Evolutionary conservation across 2,888 invertebrate genomes (phyloP), one percentile per base, ranked within the genome.

Genomic region (Metopia argyrocephala): DNA sequence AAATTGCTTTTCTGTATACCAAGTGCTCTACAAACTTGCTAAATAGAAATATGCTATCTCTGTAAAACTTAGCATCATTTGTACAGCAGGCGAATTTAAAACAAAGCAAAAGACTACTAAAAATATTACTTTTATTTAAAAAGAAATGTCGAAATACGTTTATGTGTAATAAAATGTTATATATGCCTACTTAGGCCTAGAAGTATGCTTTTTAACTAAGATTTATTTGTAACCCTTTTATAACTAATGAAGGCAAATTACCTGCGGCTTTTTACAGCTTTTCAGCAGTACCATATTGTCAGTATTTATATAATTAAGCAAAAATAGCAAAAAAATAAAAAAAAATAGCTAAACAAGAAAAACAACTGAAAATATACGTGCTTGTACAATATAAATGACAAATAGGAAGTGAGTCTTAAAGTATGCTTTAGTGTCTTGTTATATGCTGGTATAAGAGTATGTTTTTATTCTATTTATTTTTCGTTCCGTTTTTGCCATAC

Each of bases 161-260:
- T 64, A 15, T 61, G 15, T 31, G 57, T 50, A 69, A 1, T 9
- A 7, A 46, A 45, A 61, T 45, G 25, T 46, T n/a, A 31, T 20
- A 6, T 61, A 25, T 20, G 31, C 4, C 68, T 79, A 75, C 68
- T 69, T 74, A 70, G 31, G 52, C 69, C 75, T 20, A 61, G 66
- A 61, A 65, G 65, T 70, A 70, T 69, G 20, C 66, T 66, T 54
- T 73, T 27, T 62, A 50, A 15, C 15, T 64, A 25, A 25, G 56
- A 56, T 62, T 64, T 81, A 38, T 78, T 65, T 70, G 48, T 57
- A 64, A 52, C 54, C 71, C 78, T 74, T 61, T 61, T 78, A n/a
- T 20, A 81, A 81, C 81, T 81, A 81, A 81, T 81, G 81, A 81
- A 78, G 81, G 78, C 78, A 81, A 81, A 78, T 81, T 81, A 81